Percentiles rank a stretch among this genome's conserved stretches.
Conservation (phyloP, 2,888 invertebrate species). For the Trachelus tabidus region DNA sequence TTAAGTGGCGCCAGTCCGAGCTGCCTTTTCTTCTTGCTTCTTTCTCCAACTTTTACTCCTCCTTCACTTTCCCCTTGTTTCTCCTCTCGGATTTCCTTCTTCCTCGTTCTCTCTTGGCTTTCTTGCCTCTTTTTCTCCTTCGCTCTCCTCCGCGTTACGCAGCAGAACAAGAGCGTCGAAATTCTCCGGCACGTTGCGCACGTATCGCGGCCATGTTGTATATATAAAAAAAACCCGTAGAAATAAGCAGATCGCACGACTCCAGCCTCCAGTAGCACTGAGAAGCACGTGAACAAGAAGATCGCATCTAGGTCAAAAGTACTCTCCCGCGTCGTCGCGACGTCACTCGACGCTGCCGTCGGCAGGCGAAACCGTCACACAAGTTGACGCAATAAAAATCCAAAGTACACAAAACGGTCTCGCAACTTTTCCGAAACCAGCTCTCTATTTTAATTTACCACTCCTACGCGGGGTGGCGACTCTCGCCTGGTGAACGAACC, state of each 20-base stretch:
- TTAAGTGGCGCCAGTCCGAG: constrained; percentile 43
- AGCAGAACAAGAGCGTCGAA: not conserved
- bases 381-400: not conserved
- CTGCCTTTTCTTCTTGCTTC: not conserved
- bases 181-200: not conserved
- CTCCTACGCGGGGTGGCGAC: constrained; percentile 2
- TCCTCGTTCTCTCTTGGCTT: constrained; percentile 13
- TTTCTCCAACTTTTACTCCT: not conserved
- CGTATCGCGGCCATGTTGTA: not conserved
- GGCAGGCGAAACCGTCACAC: not conserved
- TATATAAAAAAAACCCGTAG: not conserved
- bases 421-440: constrained; percentile 3
- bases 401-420: constrained; percentile 8
- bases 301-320: constrained; percentile 55
- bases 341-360: constrained; percentile 31
- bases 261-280: not conserved
- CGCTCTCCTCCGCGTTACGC: constrained; percentile 1
- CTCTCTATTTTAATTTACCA: constrained; percentile 8
- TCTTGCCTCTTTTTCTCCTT: not conserved
- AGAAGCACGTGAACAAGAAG: not conserved
- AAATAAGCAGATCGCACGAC: not conserved
- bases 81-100: constrained; percentile 25
- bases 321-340: constrained; percentile 56
- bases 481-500: constrained; percentile 31
- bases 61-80: not conserved